Evolutionary conservation across 2,113 vertebrate species (phyloP).

Genomic region (Petrocephalus microphthalmus): DNA sequence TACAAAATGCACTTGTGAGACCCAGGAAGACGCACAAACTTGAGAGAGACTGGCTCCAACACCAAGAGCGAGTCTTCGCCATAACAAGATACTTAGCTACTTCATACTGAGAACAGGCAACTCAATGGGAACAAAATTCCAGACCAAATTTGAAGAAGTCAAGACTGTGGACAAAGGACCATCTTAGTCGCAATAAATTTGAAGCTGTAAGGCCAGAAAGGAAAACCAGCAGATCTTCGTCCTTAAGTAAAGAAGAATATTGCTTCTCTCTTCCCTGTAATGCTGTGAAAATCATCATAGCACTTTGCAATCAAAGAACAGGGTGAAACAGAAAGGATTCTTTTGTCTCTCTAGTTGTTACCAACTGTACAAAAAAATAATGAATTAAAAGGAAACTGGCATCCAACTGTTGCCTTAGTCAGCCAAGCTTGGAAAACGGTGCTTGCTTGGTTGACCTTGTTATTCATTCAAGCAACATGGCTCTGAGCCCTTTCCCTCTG

Average conservation of each 20-base stretch:
- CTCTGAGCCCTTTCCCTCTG: background rate
- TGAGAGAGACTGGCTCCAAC: background rate
- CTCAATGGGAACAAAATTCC: background rate
- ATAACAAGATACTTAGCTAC: background rate
- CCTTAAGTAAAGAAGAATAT: background rate
- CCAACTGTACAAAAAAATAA: background rate
- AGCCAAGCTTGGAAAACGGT: background rate
- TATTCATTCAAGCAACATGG: background rate
- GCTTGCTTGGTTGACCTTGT: background rate
- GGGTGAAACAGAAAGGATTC: background rate
- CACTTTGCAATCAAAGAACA: background rate
- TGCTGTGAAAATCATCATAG: background rate
- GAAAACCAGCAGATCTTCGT: background rate
- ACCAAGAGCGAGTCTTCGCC: background rate
- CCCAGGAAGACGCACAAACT: background rate
- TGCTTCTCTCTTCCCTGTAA: background rate
- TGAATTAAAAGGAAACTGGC: background rate
- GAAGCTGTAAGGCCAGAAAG: background rate
- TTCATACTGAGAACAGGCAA: background rate
- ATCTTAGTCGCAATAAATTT: background rate
- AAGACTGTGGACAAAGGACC: background rate
- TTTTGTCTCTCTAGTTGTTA: background rate
- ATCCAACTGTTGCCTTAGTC: background rate
- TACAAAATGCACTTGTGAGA: background rate
- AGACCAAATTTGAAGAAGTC: background rate